Conservation (phyloP, 2,113 vertebrate genomes). For the Pagrus major region DNA sequence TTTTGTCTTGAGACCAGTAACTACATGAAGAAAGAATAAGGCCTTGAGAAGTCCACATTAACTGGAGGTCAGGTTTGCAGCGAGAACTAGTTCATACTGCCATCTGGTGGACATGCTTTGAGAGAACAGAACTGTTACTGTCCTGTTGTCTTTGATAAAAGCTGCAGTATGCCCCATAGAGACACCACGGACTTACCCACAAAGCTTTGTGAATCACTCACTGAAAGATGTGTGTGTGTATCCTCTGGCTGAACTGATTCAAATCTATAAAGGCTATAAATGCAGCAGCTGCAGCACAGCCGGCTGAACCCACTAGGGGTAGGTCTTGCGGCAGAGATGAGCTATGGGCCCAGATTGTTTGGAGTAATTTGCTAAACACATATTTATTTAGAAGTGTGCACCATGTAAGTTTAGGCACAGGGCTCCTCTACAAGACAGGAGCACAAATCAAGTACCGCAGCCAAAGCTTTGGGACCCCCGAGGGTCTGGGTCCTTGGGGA, state of each 20-base stretch:
- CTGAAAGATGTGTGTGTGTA: not conserved
- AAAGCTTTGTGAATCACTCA: not conserved
- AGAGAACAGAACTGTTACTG: not conserved
- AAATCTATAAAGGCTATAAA: not conserved
- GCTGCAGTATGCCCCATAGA: not conserved
- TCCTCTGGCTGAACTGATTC: not conserved
- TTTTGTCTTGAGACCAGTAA: not conserved
- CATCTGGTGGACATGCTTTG: slow-evolving; percentile 57
- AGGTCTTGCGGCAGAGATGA: not conserved
- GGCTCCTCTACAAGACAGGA: not conserved
- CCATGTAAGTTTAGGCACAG: not conserved
- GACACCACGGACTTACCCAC: not conserved
- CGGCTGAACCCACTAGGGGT: not conserved
- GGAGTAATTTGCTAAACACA: not conserved
- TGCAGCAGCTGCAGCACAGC: not conserved
- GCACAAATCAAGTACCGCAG: not conserved
- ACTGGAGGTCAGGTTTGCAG: not conserved
- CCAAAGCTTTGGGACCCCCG: not conserved
- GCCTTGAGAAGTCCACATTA: not conserved
- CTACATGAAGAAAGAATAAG: not conserved
- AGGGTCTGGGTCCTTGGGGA: not conserved
- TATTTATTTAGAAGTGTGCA: not conserved
- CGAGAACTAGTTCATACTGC: slow-evolving; percentile 43
- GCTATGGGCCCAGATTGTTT: not conserved
- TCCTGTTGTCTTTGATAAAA: too few relatives aligned